These are phyloP conservation scores for Atherix ibis DNA, from an alignment of 2,888 invertebrate genomes.

Conservation along the genomic window DNA sequence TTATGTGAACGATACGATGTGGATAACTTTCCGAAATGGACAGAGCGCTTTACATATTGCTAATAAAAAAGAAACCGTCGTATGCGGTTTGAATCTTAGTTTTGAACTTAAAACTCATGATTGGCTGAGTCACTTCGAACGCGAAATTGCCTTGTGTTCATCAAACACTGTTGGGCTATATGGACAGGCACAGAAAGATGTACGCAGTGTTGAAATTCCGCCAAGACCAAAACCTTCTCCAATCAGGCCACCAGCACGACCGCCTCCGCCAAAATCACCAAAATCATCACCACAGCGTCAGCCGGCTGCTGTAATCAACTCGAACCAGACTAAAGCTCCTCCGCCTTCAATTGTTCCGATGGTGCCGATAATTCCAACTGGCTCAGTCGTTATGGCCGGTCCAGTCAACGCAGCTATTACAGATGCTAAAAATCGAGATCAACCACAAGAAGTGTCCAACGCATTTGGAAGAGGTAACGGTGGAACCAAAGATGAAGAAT, in stretches of 20 bases:
- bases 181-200: conserved; percentile 26
- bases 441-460: conserved; percentile 2
- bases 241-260: conserved; percentile 29
- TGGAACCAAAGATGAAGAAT: conserved; percentile 15
- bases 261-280: conserved; percentile 39
- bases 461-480: too few species aligned
- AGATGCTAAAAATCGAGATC: not conserved
- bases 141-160: conserved; percentile 69
- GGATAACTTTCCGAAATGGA: conserved; percentile 85
- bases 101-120: conserved; percentile 68
- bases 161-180: conserved; percentile 71
- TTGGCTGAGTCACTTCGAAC: conserved; percentile 68
- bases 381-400: conserved; percentile 10
- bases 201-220: conserved; percentile 31
- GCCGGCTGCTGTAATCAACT: conserved; percentile 39
- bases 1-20: conserved; percentile 77
- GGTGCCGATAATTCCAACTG: conserved; percentile 19
- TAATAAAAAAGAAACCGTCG: conserved; percentile 39
- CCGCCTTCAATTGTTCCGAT: conserved; percentile 32
- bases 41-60: conserved; percentile 68
- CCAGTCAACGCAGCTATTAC: conserved; percentile 17
- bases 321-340: too few species aligned
- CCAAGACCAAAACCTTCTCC: conserved; percentile 36
- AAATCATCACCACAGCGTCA: conserved; percentile 33
- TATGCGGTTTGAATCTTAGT: conserved; percentile 48